Conservation (phyloP, 2,888 invertebrate species). For the Chrysolina haemoptera region DNA sequence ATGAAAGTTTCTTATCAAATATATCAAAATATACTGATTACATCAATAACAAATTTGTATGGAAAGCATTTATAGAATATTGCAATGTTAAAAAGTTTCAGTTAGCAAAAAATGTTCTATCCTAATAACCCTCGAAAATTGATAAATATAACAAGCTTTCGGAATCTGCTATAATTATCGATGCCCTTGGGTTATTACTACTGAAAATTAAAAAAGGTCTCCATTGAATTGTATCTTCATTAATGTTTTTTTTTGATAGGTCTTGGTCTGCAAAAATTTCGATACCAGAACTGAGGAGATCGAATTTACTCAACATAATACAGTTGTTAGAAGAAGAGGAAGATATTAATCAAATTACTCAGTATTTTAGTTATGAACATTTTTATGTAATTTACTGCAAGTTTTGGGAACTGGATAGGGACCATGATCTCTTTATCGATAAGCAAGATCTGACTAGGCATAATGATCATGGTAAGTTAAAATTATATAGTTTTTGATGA, state of each 20-base stretch:
- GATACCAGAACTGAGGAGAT: conserved; percentile 89
- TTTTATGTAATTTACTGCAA: conserved; percentile 99
- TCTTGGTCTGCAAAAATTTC: conserved; percentile 97
- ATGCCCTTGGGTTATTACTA: no score
- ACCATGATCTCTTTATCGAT: conserved; percentile 97
- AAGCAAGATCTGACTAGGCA: conserved; percentile 94
- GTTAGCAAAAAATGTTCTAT: no score
- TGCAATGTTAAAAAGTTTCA: no score
- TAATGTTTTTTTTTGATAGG: conserved; percentile 74
- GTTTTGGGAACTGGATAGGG: conserved; percentile 99
- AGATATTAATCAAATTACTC: conserved; percentile 95
- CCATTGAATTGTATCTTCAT: neutral
- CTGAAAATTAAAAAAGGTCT: no score
- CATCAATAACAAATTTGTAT: no score
- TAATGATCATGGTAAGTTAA: conserved; percentile 89
- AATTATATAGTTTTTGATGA: no score
- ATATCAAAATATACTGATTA: no score
- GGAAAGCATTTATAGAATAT: no score
- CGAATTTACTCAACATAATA: conserved; percentile 89
- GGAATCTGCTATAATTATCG: no score
- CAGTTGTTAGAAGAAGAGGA: conserved; percentile 93
- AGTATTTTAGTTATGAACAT: conserved; percentile 97
- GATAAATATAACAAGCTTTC: no score
- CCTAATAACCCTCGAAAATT: no score
- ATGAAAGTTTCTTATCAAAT: no score